phyloP scores from a whole-genome alignment of 2,888 invertebrate genomes.

The Acrobasis consociella region DNA sequence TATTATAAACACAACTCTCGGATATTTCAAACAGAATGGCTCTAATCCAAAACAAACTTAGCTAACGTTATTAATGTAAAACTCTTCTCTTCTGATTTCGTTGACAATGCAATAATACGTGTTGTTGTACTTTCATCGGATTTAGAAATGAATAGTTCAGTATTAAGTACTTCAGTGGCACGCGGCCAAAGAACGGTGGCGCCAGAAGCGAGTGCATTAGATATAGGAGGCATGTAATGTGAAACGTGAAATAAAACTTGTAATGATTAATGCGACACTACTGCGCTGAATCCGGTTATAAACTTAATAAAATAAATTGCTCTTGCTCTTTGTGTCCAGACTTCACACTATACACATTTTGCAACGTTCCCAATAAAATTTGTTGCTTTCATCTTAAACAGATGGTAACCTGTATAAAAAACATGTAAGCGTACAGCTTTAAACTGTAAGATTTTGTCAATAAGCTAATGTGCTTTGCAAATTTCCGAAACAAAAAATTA shows the following conservation, averaged over 20 bases:
- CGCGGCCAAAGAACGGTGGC: constrained; percentile 69
- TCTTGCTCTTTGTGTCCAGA: constrained; percentile 12
- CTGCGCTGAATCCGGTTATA: constrained; percentile 47
- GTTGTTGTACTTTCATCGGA: constrained; percentile 34
- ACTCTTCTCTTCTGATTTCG: constrained; percentile 10
- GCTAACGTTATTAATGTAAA: constrained; percentile 29
- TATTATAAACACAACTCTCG: constrained; percentile 48
- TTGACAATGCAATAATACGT: constrained; percentile 13
- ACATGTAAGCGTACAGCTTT: neutral
- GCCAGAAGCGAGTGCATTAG: constrained; percentile 66
- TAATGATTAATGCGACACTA: constrained; percentile 61
- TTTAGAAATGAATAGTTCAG: constrained; percentile 61
- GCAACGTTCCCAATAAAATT: constrained; percentile 3
- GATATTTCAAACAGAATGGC: constrained; percentile 52
- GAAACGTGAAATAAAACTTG: constrained; percentile 65
- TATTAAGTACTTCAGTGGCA: constrained; percentile 64
- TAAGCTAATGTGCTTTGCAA: constrained; percentile 17
- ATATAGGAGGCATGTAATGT: constrained; percentile 61
- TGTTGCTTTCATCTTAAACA: neutral
- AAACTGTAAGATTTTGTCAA: neutral
- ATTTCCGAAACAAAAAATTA: constrained; percentile 10
- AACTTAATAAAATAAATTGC: constrained; percentile 43
- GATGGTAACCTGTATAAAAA: neutral
- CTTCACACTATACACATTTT: neutral
- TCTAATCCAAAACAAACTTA: constrained; percentile 49